Conservation (phyloP, 2,888 invertebrate species). For the Pheosia gnoma region DNA sequence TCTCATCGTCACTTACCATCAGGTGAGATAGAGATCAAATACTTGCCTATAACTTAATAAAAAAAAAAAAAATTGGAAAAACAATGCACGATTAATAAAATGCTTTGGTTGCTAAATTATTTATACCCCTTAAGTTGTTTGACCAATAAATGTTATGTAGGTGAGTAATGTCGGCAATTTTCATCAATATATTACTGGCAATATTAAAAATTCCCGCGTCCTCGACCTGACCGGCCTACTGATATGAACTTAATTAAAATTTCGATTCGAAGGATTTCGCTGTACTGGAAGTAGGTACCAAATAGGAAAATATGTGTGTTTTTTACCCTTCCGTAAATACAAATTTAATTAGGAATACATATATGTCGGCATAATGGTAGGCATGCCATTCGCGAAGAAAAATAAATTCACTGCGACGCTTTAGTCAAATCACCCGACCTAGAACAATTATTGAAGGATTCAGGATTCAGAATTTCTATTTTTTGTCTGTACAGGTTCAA, state of each 20-base stretch:
- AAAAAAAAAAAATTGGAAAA: too few species aligned
- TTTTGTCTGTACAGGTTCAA: background rate
- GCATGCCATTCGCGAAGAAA: too few species aligned
- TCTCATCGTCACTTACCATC: too few species aligned
- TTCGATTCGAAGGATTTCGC: background rate
- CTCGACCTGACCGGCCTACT: background rate
- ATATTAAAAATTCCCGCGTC: slow-evolving; percentile 3
- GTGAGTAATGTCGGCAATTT: background rate
- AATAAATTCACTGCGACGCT: background rate
- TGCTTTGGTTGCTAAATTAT: too few species aligned
- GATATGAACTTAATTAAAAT: slow-evolving; percentile 3
- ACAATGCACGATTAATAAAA: too few species aligned
- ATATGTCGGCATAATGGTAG: too few species aligned
- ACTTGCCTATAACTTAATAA: too few species aligned
- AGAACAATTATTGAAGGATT: background rate
- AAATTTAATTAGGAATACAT: too few species aligned
- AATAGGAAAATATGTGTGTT: too few species aligned
- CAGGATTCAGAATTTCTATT: background rate
- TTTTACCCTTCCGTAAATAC: too few species aligned
- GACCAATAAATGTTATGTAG: background rate
- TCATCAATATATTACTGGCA: slow-evolving; percentile 3
- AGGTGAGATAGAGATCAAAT: too few species aligned
- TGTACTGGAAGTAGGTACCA: background rate
- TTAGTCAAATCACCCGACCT: background rate
- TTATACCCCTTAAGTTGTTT: too few species aligned